Conservation (phyloP, 1,140 invertebrate species). For the Leucophenga varia region DNA sequence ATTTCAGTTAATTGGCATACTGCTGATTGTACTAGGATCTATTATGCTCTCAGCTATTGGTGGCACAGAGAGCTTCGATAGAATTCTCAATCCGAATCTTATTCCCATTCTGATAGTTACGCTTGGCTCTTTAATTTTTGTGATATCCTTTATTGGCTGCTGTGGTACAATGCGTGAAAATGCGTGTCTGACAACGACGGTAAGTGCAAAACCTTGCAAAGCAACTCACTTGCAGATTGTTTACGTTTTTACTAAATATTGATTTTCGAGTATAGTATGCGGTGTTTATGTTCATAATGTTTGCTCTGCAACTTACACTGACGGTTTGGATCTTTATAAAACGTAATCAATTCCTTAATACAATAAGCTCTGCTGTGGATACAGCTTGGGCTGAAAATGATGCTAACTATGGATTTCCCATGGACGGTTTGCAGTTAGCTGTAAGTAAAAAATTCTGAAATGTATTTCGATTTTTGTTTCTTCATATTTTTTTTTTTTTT, state of each 20-base stretch:
- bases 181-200: slow-evolving; percentile 76
- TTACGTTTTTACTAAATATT: background rate
- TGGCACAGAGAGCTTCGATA: slow-evolving; percentile 55
- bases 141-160: slow-evolving; percentile 81
- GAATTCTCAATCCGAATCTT: slow-evolving; percentile 57
- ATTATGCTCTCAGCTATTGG: slow-evolving; percentile 59
- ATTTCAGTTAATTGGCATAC: slow-evolving; percentile 64
- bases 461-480: background rate
- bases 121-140: slow-evolving; percentile 70
- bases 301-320: slow-evolving; percentile 65
- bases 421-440: slow-evolving; percentile 35
- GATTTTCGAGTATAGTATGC: slow-evolving; percentile 62
- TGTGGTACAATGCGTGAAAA: slow-evolving; percentile 79
- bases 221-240: background rate
- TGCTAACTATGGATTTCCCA: slow-evolving; percentile 10
- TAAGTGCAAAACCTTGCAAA: slow-evolving; percentile 51
- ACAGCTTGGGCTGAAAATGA: slow-evolving; percentile 35
- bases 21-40: slow-evolving; percentile 63
- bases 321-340: slow-evolving; percentile 63
- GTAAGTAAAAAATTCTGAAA: slow-evolving; percentile 12
- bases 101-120: slow-evolving; percentile 68
- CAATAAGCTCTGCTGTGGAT: slow-evolving; percentile 52
- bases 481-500: background rate
- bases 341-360: slow-evolving; percentile 51
- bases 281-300: slow-evolving; percentile 63